A percentile compares a stretch with the other conserved stretches of the same genome.
phyloP scores from a whole-genome alignment of 2,888 invertebrate species.

The Heliconius charithonia region DNA sequence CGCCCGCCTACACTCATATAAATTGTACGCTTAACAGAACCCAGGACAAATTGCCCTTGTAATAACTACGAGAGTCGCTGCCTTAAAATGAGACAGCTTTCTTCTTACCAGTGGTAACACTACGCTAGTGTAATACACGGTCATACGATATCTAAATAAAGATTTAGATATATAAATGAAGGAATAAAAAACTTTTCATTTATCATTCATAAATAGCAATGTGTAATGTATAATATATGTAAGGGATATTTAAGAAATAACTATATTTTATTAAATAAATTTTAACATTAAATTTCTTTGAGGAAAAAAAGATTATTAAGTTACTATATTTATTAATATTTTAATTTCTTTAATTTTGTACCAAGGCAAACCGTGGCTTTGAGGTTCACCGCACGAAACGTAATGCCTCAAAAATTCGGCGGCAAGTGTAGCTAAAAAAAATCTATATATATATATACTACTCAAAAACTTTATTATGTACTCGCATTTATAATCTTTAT shows the following conservation, averaged over 20 bases:
- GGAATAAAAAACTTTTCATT: background rate
- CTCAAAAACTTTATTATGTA: background rate
- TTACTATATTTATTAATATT: too few relatives aligned
- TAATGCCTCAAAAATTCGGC: too few relatives aligned
- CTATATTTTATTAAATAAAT: background rate
- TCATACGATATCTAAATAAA: background rate
- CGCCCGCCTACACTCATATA: conserved; percentile 75
- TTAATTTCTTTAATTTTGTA: too few relatives aligned
- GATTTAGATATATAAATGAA: conserved; percentile 9
- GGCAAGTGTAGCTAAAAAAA: too few relatives aligned
- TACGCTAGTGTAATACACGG: conserved; percentile 20
- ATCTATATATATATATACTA: too few relatives aligned
- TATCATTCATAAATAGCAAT: background rate
- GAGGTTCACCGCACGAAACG: too few relatives aligned
- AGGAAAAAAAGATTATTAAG: background rate
- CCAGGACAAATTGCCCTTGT: conserved; percentile 72
- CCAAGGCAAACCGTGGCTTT: too few relatives aligned
- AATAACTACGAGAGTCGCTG: conserved; percentile 61
- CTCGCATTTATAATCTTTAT: background rate
- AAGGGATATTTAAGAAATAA: background rate
- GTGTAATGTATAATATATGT: background rate
- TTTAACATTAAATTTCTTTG: background rate
- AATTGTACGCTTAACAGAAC: conserved; percentile 76
- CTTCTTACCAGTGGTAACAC: conserved; percentile 46
- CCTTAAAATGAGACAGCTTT: conserved; percentile 61